phyloP scores from a whole-genome alignment of 2,797 vertebrate genomes.

The Falco biarmicus region DNA sequence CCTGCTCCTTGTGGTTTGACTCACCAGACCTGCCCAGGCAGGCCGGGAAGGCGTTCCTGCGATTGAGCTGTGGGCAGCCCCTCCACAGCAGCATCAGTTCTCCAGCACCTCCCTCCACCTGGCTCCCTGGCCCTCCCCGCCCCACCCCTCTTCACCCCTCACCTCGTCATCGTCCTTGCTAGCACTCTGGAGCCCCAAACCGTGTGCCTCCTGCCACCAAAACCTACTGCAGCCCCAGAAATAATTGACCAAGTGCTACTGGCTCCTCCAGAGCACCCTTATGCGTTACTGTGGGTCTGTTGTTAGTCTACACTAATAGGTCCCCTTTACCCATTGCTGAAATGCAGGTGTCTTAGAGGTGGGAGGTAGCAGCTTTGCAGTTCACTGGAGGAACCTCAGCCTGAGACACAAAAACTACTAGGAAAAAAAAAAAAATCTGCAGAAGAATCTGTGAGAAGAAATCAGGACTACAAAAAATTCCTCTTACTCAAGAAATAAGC shows the following conservation, averaged over 20 bases:
- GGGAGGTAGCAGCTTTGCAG: background rate
- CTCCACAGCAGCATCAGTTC: fast-evolving
- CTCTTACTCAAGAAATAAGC: background rate
- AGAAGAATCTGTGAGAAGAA: background rate
- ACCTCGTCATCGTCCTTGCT: background rate
- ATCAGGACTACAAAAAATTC: background rate
- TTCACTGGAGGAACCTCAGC: background rate
- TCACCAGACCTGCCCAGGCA: background rate
- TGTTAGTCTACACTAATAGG: background rate
- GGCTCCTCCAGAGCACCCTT: background rate
- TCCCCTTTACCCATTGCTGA: background rate
- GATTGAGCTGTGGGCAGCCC: background rate
- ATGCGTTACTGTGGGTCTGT: background rate
- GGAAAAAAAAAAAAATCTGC: background rate
- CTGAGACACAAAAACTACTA: background rate
- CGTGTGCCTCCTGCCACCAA: background rate
- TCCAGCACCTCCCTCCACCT: background rate
- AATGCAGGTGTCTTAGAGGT: background rate
- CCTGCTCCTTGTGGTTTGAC: background rate
- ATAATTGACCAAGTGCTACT: background rate
- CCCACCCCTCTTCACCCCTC: background rate
- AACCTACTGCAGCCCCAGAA: background rate
- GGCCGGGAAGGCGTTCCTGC: background rate
- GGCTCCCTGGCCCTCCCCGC: background rate
- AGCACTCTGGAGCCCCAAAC: background rate